A percentile compares a stretch with the other conserved stretches of the same genome.
Evolutionary conservation across 2,113 vertebrate genomes (phyloP).

Genomic region (Mirounga angustirostris): DNA sequence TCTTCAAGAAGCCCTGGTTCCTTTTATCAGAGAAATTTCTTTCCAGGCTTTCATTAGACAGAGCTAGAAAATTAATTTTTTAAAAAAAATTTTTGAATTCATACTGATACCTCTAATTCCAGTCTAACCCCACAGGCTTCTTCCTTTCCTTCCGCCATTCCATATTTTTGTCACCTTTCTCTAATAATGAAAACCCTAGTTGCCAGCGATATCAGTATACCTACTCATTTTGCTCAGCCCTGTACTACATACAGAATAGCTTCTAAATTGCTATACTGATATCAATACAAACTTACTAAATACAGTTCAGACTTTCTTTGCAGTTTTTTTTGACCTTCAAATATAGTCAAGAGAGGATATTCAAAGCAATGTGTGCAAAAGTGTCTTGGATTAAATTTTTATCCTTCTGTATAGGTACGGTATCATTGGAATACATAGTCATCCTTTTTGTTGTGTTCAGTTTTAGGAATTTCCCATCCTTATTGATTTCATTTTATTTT

Average conservation of each 20-base stretch:
- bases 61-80: neutral
- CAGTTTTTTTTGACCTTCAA: neutral
- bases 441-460: neutral
- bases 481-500: conserved; percentile 41
- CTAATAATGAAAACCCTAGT: neutral
- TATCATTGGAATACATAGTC: neutral
- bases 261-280: neutral
- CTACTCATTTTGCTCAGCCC: neutral
- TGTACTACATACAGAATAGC: neutral
- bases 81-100: neutral
- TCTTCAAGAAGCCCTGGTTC: neutral
- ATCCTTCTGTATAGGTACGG: neutral
- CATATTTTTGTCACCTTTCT: neutral
- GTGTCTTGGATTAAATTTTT: conserved; percentile 13
- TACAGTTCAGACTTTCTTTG: neutral
- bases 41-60: neutral
- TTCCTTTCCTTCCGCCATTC: neutral
- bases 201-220: neutral
- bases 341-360: neutral
- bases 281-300: neutral
- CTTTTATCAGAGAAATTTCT: neutral
- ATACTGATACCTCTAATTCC: neutral
- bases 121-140: neutral
- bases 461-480: conserved; percentile 19
- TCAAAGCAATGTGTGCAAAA: neutral